Percentiles rank a stretch among this genome's conserved stretches.
phyloP scores from a whole-genome alignment of 1,140 invertebrate genomes.

The Galleria mellonella region DNA sequence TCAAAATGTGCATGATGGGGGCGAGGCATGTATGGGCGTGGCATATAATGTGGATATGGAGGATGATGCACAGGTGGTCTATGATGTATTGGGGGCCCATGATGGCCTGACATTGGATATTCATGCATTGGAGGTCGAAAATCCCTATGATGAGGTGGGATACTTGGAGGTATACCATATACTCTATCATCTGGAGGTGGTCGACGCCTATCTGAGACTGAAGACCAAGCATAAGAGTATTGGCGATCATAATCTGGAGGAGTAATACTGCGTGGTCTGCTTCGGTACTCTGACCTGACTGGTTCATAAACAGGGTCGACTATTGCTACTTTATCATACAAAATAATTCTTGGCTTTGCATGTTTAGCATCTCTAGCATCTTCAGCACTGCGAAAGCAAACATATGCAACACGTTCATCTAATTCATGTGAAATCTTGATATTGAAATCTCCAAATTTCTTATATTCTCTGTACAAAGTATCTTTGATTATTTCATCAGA shows the following conservation, averaged over 20 bases:
- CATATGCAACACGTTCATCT: constrained; percentile 94
- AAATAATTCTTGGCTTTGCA: constrained; percentile 90
- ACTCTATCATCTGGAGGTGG: constrained; percentile 83
- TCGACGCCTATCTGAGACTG: constrained; percentile 81
- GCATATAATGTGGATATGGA: constrained; percentile 79
- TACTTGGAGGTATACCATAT: constrained; percentile 83
- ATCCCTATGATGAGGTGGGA: constrained; percentile 81
- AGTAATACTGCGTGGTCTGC: constrained; percentile 78
- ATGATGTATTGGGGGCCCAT: constrained; percentile 84
- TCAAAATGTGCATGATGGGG: constrained; percentile 82
- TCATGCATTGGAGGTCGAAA: constrained; percentile 86
- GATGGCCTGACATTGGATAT: constrained; percentile 78
- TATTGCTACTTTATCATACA: constrained; percentile 95
- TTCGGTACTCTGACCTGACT: constrained; percentile 77
- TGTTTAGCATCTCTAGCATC: constrained; percentile 97
- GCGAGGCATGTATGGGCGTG: constrained; percentile 83
- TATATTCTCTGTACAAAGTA: constrained; percentile 94
- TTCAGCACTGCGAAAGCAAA: constrained; percentile 95
- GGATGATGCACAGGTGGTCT: constrained; percentile 83
- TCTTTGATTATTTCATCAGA: constrained; percentile 95
- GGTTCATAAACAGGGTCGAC: constrained; percentile 97
- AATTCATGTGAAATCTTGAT: constrained; percentile 93
- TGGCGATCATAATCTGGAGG: constrained; percentile 81
- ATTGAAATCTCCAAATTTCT: constrained; percentile 96
- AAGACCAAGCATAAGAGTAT: constrained; percentile 82